Base-by-base conservation (phyloP, 2,113 vertebrate species). In the Glareola pratincola region DNA sequence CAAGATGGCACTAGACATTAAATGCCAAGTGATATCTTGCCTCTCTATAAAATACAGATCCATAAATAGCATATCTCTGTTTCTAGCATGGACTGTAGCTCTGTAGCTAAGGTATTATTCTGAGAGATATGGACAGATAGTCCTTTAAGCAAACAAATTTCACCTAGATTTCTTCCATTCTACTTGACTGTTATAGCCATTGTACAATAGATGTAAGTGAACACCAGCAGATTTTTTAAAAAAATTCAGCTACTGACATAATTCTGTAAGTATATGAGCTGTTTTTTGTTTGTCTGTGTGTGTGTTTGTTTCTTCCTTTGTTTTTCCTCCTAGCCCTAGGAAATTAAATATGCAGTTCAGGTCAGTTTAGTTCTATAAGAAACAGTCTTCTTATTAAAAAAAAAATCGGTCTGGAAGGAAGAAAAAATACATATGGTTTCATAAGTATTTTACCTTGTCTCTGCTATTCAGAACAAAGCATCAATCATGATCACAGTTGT, bases 281-380 rank as follows among this genome's bases (percentile, higher is more conserved):
- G 12, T 0, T 10, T 30, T 77, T 85, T 53, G 4, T 54, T 48
- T 48, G 15, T 26, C 18, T 32, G 2, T 36, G 0, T 51, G 4
- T 37, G 18, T 69, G 6, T 8, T 56, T 72, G 6, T 3, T 27
- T 74, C 71, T 66, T 34, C 8, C 19, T 54, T 60, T 74, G 2
- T 9, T 71, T 85, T 57, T 71, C 27, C 22, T 66, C 39, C 10
- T 84, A 43, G 15, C 8, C 32, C 8, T 51, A 56, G 29, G 12
- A 85, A 50, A 74, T 26, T 4, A 39, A 92, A 69, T 71, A 78
- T 10, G 27, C 17, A 10, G 22, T 56, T 47, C 26, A 69, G 18
- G 19, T 45, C 17, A 56, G 4, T 45, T 56, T 47, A 41, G 17
- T 69, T 88, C 24, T 74, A 18, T 30, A 64, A 50, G 13, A 71